A percentile compares a stretch with the other conserved stretches of the same genome.
Evolutionary conservation across 2,888 invertebrate species (phyloP).

Genomic region (Polydrusus tereticollis): DNA sequence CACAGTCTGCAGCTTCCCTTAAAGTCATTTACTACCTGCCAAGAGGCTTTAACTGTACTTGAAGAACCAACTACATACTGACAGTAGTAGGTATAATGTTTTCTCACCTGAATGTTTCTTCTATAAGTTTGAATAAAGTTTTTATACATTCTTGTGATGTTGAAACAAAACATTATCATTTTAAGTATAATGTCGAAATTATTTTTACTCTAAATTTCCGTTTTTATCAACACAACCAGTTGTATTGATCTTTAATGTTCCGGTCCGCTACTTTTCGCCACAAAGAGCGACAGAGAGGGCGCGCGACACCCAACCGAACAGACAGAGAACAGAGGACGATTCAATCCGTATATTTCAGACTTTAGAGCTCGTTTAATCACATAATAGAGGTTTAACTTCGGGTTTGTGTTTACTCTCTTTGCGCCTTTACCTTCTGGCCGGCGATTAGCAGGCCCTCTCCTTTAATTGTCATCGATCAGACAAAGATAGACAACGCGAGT

Average conservation of each 20-base stretch:
- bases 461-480: constrained; percentile 6
- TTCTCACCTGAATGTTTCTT: too few relatives aligned
- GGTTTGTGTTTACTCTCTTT: constrained; percentile 42
- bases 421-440: constrained; percentile 23
- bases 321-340: constrained; percentile 15
- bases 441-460: constrained; percentile 8
- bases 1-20: too few relatives aligned
- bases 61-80: too few relatives aligned
- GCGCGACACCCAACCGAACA: background rate
- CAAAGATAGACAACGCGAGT: background rate
- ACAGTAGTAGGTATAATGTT: too few relatives aligned
- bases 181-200: background rate
- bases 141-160: too few relatives aligned
- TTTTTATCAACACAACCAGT: constrained; percentile 35
- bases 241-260: constrained; percentile 48
- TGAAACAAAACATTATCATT: too few relatives aligned
- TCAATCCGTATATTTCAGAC: constrained; percentile 28
- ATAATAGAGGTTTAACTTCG: constrained; percentile 47
- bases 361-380: constrained; percentile 45
- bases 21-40: too few relatives aligned
- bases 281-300: constrained; percentile 24
- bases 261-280: constrained; percentile 40
- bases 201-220: constrained; percentile 12
- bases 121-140: too few relatives aligned
- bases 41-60: too few relatives aligned